Evolutionary conservation across 2,888 invertebrate genomes (phyloP), one percentile per base, ranked within the genome.

Genomic region (Resseliella maxima): DNA sequence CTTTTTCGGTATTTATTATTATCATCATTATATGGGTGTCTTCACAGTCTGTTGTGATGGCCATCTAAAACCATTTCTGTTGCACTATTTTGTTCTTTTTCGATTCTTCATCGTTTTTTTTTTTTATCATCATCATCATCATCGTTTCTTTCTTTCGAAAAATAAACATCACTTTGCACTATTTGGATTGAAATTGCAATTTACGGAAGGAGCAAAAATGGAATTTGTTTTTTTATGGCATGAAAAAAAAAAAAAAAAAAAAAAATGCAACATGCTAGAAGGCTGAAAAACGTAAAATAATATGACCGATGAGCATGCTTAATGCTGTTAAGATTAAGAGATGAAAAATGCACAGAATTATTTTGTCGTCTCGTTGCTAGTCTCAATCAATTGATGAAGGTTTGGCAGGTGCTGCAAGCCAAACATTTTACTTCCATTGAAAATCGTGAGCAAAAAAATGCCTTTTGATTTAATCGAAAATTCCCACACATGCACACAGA

Each of bases 11-110:
- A 50, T 50, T 72, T 72, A n/a, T 72, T 12, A 72, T 72, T 72
- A 72, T 72, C 15, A 72, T 72, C 72, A 72, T 72, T 35, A 72
- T 72, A 31, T 72, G 72, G 31, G 35, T 72, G 72, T 72, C 31
- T 72, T 72, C 72, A 72, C 72, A 72, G 72, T 72, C 72, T 72
- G 6, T 15, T 72, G 2, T 31, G 31, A 18, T 12, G 72, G 15
- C 72, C 35, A 35, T 18, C n/a, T 24, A 8, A 50, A 50, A 59
- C 2, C n/a, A n/a, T 59, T 24, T 2, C 31, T 72, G 35, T 15
- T 12, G 72, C 1, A 2, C 12, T 24, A 27, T 31, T 72, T 18
- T 31, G 18, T 50, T 50, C 18, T 50, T 50, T 18, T 50, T 41
- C 12, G 41, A n/a, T n/a, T n/a, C n/a, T n/a, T n/a, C n/a, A n/a